Percentiles rank a stretch among this genome's conserved stretches.
Conservation (phyloP, 2,888 invertebrate genomes). For the Salpingus planirostris region DNA sequence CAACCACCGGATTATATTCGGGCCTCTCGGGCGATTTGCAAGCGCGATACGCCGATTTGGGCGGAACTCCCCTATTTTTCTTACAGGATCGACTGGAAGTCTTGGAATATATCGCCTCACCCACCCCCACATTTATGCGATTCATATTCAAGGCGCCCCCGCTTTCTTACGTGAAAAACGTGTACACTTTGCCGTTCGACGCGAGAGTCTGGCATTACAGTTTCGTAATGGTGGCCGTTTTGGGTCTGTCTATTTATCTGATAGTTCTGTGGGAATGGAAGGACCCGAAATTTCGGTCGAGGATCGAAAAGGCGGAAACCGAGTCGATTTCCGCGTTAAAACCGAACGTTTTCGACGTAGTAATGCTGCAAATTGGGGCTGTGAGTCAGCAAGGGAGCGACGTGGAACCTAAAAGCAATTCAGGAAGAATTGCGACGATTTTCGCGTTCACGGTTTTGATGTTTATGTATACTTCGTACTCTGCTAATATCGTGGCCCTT, state of each 20-base stretch:
- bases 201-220: constrained; percentile 38
- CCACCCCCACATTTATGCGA: constrained; percentile 50
- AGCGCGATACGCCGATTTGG: constrained; percentile 48
- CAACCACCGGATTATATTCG: constrained; percentile 44
- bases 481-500: constrained; percentile 59
- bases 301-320: background rate
- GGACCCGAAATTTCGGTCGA: constrained; percentile 15
- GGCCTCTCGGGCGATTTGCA: constrained; percentile 53
- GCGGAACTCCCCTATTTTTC: constrained; percentile 42
- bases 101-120: constrained; percentile 50
- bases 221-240: constrained; percentile 40
- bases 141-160: constrained; percentile 61
- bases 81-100: constrained; percentile 31
- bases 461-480: constrained; percentile 56
- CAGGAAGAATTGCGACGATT: constrained; percentile 41
- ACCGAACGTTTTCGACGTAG: constrained; percentile 26
- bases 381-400: constrained; percentile 45
- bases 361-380: constrained; percentile 42
- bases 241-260: constrained; percentile 25
- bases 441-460: constrained; percentile 39
- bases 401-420: constrained; percentile 38
- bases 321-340: constrained; percentile 17
- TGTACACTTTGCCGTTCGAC: constrained; percentile 58
- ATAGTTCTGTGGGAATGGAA: constrained; percentile 33
- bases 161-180: constrained; percentile 55